phyloP scores from a whole-genome alignment of 2,113 vertebrate species.

The Orientallactaga bullata region DNA sequence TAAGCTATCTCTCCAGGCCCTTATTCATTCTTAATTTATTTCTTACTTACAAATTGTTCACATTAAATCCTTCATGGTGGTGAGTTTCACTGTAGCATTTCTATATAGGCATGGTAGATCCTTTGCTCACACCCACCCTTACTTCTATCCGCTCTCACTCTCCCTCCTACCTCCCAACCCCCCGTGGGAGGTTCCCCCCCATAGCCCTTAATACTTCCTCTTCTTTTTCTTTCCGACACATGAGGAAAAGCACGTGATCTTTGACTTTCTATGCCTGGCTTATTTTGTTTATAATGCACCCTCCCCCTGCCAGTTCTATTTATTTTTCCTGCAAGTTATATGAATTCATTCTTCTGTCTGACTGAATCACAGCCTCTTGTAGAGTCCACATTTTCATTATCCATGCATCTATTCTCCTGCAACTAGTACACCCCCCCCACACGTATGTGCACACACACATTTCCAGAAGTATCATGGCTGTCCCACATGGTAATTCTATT shows the following conservation, averaged over 20 bases:
- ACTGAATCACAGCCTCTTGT: neutral
- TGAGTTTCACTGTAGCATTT: neutral
- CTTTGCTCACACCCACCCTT: neutral
- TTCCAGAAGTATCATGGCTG: too few relatives aligned
- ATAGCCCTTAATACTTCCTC: neutral
- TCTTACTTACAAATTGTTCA: neutral
- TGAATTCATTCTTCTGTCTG: neutral
- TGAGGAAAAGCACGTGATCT: neutral
- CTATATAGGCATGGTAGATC: too few relatives aligned
- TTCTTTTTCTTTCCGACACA: neutral
- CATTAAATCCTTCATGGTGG: neutral
- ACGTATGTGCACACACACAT: too few relatives aligned
- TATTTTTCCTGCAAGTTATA: neutral
- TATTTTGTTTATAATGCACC: neutral
- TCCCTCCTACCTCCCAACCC: too few relatives aligned
- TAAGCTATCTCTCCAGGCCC: too few relatives aligned
- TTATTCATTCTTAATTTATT: neutral
- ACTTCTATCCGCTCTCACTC: too few relatives aligned
- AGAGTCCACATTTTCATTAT: too few relatives aligned
- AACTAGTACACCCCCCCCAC: too few relatives aligned
- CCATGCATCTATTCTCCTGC: too few relatives aligned
- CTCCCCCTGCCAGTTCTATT: neutral
- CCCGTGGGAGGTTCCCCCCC: too few relatives aligned
- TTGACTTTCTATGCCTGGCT: neutral
- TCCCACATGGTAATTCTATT: neutral